phyloP scores from a whole-genome alignment of 2,797 vertebrate species.

The Epinephelus awoara region DNA sequence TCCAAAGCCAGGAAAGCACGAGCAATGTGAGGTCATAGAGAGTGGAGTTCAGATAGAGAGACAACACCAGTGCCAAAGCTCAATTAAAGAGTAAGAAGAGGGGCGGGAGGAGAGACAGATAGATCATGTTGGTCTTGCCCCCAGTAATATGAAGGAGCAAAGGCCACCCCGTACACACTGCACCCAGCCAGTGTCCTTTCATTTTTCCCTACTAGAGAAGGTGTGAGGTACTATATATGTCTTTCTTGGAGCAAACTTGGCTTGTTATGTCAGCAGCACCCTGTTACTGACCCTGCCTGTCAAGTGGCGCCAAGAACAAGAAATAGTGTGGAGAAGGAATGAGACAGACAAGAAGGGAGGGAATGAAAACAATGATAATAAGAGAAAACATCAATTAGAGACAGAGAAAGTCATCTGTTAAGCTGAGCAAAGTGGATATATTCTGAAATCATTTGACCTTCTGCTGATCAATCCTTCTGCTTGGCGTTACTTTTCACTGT shows the following conservation, averaged over 20 bases:
- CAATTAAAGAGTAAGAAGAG: constrained; percentile 75
- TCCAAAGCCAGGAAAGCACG: constrained; percentile 68
- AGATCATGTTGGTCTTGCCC: constrained; percentile 68
- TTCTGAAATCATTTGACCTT: constrained; percentile 22
- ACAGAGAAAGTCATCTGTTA: constrained; percentile 36
- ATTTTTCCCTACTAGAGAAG: constrained; percentile 61
- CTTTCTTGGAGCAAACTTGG: constrained; percentile 69
- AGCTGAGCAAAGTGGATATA: constrained; percentile 18
- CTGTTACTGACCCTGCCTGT: constrained; percentile 72
- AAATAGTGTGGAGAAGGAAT: constrained; percentile 53
- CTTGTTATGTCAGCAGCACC: constrained; percentile 75
- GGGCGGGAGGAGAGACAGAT: constrained; percentile 66
- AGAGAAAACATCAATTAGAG: constrained; percentile 44
- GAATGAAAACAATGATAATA: constrained; percentile 52
- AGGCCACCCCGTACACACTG: constrained; percentile 51
- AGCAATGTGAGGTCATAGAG: constrained; percentile 76
- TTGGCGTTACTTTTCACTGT: constrained; percentile 10
- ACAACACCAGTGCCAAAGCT: constrained; percentile 70
- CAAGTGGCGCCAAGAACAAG: constrained; percentile 69
- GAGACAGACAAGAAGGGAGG: constrained; percentile 45
- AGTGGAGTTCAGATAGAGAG: constrained; percentile 65
- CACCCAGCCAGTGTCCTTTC: constrained; percentile 47
- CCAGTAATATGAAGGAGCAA: constrained; percentile 48
- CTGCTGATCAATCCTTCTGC: constrained; percentile 28
- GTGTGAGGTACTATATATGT: constrained; percentile 73